Base-by-base conservation (phyloP, 2,797 vertebrate species). In the Tolypeutes matacus region DNA sequence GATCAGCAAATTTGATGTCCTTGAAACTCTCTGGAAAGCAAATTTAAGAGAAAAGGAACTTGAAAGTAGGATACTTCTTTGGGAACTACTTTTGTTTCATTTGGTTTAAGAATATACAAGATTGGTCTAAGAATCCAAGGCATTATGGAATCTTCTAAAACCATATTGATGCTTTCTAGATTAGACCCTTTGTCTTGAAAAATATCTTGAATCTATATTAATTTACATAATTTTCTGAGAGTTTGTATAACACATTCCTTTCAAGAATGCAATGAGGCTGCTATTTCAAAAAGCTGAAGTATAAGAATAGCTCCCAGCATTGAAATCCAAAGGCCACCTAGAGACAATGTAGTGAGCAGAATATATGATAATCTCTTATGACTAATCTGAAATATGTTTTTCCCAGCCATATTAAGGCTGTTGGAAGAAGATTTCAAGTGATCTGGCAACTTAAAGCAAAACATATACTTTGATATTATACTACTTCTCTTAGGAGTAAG, bases 301-400 rank as follows among this genome's bases (percentile, higher is more conserved):
- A 67, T 13, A 93, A 84, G 31, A 42, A 12, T 56, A 36, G 9
- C 78, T 96, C 27, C n/a, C 34, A 93, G 62, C 46, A 29, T 7
- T 70, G 20, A 93, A 96, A 73, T n/a, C 60, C 39, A 77, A 91
- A 85, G 29, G 9, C 51, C 76, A 94, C 34, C 84, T 94, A 86
- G 17, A 34, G 14, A 70, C 46, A 86, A 60, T 80, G 60, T 70
- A 56, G 86, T 75, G 23, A 96, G 27, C 39, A 95, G 18, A 67
- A 91, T 27, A 89, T 56, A 27, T 60, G 21, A 67, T 81, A 83
- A 77, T 85, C 23, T 94, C 34, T 75, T n/a, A n/a, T 60, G 84
- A 93, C 56, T 93, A 95, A 85, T 95, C 83, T 94, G 51, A 95
- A 96, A 95, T 92, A 73, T 73, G 53, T 12, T 92, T 96, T 94